phyloP scores from a whole-genome alignment of 2,113 vertebrate genomes.

The Dendrocopos noguchii region DNA sequence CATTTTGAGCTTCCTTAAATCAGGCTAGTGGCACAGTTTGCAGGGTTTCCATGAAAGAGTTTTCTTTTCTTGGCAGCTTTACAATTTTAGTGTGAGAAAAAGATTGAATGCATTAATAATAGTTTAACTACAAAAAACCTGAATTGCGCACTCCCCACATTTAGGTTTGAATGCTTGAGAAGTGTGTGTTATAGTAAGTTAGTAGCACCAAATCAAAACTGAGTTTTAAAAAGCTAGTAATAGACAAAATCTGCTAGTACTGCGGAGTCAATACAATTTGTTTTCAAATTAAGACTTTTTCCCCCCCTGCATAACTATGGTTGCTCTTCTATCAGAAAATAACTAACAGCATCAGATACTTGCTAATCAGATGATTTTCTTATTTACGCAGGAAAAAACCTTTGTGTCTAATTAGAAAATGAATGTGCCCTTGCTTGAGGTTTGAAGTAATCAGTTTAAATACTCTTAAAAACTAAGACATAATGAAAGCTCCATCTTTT shows the following conservation, averaged over 20 bases:
- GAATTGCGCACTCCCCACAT: not conserved
- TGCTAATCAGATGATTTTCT: not conserved
- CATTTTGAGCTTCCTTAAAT: constrained; percentile 67
- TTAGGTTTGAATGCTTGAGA: not conserved
- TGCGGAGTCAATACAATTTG: not conserved
- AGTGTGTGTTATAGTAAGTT: not conserved
- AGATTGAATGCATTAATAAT: constrained; percentile 36
- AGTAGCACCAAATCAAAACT: not conserved
- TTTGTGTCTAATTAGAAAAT: not conserved
- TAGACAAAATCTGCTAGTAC: not conserved
- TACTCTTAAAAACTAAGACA: not conserved
- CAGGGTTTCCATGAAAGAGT: constrained; percentile 40
- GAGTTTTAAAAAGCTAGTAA: not conserved
- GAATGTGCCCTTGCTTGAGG: not conserved
- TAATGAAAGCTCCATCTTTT: not conserved
- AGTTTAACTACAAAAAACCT: not conserved
- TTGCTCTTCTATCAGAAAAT: not conserved
- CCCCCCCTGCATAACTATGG: not conserved
- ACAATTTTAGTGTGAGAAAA: constrained; percentile 50
- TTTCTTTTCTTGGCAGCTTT: constrained; percentile 55
- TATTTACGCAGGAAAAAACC: not conserved
- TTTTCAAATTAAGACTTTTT: not conserved
- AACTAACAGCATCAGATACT: not conserved
- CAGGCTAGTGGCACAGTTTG: constrained; percentile 51
- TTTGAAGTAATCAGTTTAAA: not conserved